A percentile compares a stretch with the other conserved stretches of the same genome.
These are phyloP conservation scores for Ibidorhyncha struthersii DNA, from an alignment of 2,113 vertebrate species.

Conservation along the genomic window DNA sequence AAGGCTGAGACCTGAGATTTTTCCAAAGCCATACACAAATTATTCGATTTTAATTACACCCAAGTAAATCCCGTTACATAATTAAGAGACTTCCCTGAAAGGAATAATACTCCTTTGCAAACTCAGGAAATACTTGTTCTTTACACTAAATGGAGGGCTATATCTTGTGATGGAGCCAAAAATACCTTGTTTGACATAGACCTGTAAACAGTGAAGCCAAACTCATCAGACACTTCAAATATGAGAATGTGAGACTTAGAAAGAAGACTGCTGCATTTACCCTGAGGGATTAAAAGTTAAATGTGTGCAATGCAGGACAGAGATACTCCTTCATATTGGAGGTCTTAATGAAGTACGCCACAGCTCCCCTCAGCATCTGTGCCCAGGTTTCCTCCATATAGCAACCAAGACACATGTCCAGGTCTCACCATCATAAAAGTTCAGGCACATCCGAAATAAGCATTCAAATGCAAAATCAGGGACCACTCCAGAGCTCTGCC, in stretches of 20 bases:
- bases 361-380: neutral
- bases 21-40: neutral
- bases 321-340: neutral
- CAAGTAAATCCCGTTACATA: neutral
- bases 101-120: neutral
- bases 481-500: neutral
- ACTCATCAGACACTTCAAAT: neutral
- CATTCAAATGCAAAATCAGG: neutral
- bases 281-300: neutral
- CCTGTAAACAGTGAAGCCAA: neutral
- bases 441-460: neutral
- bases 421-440: neutral
- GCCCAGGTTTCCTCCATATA: neutral
- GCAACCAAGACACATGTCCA: neutral
- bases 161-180: neutral
- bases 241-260: neutral
- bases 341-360: neutral
- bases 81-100: neutral
- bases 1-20: neutral
- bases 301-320: neutral
- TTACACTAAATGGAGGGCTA: neutral
- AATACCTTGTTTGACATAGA: neutral
- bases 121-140: neutral
- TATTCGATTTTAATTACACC: neutral
- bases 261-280: neutral